Percentiles rank a stretch among this genome's conserved stretches.
Conservation (phyloP, 2,113 vertebrate species). For the Australoheros scitulus region DNA sequence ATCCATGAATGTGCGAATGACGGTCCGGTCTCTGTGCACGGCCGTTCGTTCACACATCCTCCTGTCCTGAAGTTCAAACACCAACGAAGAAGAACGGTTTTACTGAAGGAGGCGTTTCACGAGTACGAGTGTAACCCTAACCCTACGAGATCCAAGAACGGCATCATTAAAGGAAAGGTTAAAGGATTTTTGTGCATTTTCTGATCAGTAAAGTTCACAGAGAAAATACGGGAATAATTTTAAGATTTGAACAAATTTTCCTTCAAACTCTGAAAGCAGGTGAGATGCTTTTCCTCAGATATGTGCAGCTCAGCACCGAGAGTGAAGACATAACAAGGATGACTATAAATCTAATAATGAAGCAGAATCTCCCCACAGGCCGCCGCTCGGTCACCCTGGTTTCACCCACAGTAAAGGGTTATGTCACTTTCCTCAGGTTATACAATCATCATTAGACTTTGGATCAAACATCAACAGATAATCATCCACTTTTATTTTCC, state of each 20-base stretch:
- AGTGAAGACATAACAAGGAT: background rate
- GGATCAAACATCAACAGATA: background rate
- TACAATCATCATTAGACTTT: background rate
- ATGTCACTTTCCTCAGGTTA: constrained; percentile 19
- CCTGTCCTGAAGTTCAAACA: too few species aligned
- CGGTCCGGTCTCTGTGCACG: too few species aligned
- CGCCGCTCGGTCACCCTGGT: background rate
- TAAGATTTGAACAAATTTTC: background rate
- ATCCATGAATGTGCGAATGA: background rate
- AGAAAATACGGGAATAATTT: background rate
- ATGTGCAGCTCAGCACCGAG: background rate
- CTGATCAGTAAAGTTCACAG: background rate
- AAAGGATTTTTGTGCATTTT: background rate
- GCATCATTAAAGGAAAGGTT: too few species aligned
- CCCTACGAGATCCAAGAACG: too few species aligned
- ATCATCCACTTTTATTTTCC: background rate
- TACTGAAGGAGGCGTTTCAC: too few species aligned
- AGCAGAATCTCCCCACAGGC: background rate
- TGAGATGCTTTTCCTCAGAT: background rate
- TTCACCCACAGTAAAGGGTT: constrained; percentile 15
- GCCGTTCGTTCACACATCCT: too few species aligned
- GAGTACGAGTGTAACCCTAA: too few species aligned
- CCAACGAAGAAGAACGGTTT: too few species aligned
- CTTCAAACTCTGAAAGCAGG: background rate
- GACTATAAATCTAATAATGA: too few species aligned